phyloP scores from a whole-genome alignment of 2,888 invertebrate genomes.

The Diachrysia chrysitis region DNA sequence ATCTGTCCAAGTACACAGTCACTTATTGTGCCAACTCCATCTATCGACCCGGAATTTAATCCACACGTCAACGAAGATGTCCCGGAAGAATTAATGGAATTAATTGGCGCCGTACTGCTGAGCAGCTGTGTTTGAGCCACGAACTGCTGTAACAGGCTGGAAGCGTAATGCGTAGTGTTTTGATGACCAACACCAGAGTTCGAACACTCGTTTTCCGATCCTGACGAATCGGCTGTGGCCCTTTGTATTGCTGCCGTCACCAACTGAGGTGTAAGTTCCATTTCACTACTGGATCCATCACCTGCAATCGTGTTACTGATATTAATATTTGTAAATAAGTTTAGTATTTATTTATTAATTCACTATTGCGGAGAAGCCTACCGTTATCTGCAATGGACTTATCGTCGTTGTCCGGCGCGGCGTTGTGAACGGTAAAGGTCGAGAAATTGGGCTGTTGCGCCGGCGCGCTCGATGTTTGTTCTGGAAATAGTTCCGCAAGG shows the following conservation, averaged over 20 bases:
- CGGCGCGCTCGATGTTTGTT: constrained; percentile 90
- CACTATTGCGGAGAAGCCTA: constrained; percentile 57
- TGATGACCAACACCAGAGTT: constrained; percentile 87
- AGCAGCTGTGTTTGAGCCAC: constrained; percentile 94
- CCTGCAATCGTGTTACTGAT: constrained; percentile 75
- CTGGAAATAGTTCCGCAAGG: constrained; percentile 93
- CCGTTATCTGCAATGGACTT: constrained; percentile 87
- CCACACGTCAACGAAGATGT: constrained; percentile 70
- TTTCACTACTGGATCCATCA: constrained; percentile 92
- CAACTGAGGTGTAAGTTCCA: constrained; percentile 92
- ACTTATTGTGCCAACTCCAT: constrained; percentile 77
- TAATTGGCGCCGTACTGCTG: constrained; percentile 84
- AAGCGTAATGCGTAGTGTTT: constrained; percentile 91
- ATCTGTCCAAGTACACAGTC: constrained; percentile 84
- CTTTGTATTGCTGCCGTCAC: constrained; percentile 94
- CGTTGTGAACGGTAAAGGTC: constrained; percentile 83
- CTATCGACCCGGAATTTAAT: constrained; percentile 72
- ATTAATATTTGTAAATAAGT: constrained; percentile 14
- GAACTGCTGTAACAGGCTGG: constrained; percentile 94
- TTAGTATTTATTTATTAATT: background rate
- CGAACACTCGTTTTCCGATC: constrained; percentile 92
- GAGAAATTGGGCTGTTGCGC: constrained; percentile 90
- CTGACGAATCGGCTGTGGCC: constrained; percentile 91
- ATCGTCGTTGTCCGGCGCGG: constrained; percentile 82
- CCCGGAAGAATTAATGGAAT: constrained; percentile 71